These are phyloP conservation scores for Borostomias antarcticus DNA, from an alignment of 2,797 vertebrate species.

Conservation along the genomic window DNA sequence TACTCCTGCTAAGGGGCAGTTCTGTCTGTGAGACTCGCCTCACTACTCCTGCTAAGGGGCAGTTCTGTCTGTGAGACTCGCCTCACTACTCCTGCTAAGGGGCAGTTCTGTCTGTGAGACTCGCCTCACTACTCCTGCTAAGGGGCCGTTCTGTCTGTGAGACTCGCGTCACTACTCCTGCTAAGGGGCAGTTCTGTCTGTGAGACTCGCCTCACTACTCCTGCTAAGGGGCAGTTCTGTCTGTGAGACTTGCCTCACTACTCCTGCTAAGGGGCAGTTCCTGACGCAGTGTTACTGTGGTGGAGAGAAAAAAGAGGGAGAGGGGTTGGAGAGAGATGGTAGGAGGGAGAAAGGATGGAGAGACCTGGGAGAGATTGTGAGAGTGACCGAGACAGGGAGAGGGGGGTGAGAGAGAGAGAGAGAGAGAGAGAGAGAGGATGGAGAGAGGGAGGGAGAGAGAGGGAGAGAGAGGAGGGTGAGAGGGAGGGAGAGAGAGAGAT, in stretches of 20 bases:
- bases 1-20: constrained; percentile 59
- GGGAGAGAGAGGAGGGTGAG: constrained; percentile 9
- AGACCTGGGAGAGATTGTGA: constrained; percentile 35
- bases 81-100: no score
- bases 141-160: constrained; percentile 28
- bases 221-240: no score
- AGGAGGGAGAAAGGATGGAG: neutral
- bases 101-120: constrained; percentile 26
- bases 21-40: constrained; percentile 48
- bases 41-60: constrained; percentile 60
- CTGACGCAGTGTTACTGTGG: constrained; percentile 65
- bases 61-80: constrained; percentile 30
- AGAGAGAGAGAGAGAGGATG: constrained; percentile 1
- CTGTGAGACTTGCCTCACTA: constrained; percentile 43
- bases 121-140: no score
- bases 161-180: no score
- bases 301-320: constrained; percentile 51
- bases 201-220: no score
- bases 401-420: constrained; percentile 38
- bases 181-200: constrained; percentile 26
- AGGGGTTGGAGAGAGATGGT: constrained; percentile 35
- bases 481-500: constrained; percentile 30
- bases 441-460: constrained; percentile 32
- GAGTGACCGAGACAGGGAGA: constrained; percentile 29
- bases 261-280: constrained; percentile 60